Evolutionary conservation across 2,888 invertebrate species (phyloP).

Genomic region (Caprella mutica): DNA sequence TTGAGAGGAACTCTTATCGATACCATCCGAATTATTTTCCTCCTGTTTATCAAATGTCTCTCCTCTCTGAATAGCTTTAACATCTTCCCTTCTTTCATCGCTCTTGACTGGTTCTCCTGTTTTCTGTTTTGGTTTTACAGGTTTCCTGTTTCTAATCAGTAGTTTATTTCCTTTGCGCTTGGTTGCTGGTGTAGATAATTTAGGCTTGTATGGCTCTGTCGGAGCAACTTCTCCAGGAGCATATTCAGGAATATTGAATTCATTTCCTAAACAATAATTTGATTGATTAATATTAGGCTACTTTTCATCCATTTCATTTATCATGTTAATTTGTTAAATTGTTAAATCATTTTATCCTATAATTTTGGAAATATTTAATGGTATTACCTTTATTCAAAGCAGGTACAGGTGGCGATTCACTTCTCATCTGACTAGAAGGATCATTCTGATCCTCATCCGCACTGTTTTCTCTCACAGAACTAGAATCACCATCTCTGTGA

Average conservation of each 20-base stretch:
- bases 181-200: neutral
- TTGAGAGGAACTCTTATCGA: neutral
- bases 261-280: too few species aligned
- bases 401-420: conserved; percentile 24
- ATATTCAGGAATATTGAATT: conserved; percentile 25
- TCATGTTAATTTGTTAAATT: neutral
- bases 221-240: conserved; percentile 12
- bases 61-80: too few species aligned
- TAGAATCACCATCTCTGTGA: neutral
- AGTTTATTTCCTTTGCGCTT: neutral
- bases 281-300: neutral
- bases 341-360: neutral
- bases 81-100: too few species aligned
- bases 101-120: too few species aligned
- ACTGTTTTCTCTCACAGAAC: neutral
- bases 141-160: neutral
- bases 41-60: neutral
- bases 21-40: neutral
- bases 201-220: conserved; percentile 1
- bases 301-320: neutral
- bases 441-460: neutral
- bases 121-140: too few species aligned
- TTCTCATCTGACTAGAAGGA: too few species aligned
- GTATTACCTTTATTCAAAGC: conserved; percentile 15
- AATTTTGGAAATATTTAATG: too few species aligned